These are phyloP conservation scores for Epinephelus malabaricus DNA, from an alignment of 2,797 vertebrate species.

Conservation along the genomic window DNA sequence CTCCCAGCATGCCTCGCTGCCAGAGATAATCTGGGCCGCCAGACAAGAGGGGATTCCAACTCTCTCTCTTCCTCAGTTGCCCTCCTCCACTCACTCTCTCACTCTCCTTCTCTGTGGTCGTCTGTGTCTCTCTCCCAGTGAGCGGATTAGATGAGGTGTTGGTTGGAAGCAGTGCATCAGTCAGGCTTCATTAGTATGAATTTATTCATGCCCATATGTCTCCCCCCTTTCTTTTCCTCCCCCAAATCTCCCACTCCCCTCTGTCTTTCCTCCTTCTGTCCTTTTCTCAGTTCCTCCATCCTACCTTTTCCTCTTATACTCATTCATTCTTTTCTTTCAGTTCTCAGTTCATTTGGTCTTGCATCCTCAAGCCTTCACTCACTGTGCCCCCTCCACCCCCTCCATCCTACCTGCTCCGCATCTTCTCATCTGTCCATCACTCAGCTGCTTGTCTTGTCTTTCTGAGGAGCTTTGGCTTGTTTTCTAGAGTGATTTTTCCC, in stretches of 20 bases:
- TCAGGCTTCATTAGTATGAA: conserved; percentile 88
- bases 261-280: conserved; percentile 33
- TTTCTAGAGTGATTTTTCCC: conserved; percentile 61
- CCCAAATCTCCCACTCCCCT: conserved; percentile 37
- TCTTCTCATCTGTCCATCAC: conserved; percentile 53
- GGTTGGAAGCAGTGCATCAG: conserved; percentile 82
- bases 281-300: conserved; percentile 27
- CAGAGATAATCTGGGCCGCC: conserved; percentile 84
- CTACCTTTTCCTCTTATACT: background rate
- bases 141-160: conserved; percentile 83
- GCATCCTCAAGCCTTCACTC: background rate
- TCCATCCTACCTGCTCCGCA: conserved; percentile 39
- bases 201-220: conserved; percentile 87
- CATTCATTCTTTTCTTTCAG: conserved; percentile 8
- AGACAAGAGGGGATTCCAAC: conserved; percentile 85
- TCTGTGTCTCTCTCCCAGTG: conserved; percentile 66
- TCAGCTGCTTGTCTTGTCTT: conserved; percentile 50
- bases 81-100: conserved; percentile 41
- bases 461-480: conserved; percentile 59
- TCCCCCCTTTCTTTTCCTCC: conserved; percentile 49
- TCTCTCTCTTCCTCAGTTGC: conserved; percentile 69
- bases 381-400: background rate
- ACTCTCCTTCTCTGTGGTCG: conserved; percentile 32
- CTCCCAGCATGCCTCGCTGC: conserved; percentile 70
- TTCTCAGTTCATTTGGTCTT: background rate